Evolutionary conservation across 1,140 invertebrate species (phyloP).

Genomic region (Drosophila neocordata): DNA sequence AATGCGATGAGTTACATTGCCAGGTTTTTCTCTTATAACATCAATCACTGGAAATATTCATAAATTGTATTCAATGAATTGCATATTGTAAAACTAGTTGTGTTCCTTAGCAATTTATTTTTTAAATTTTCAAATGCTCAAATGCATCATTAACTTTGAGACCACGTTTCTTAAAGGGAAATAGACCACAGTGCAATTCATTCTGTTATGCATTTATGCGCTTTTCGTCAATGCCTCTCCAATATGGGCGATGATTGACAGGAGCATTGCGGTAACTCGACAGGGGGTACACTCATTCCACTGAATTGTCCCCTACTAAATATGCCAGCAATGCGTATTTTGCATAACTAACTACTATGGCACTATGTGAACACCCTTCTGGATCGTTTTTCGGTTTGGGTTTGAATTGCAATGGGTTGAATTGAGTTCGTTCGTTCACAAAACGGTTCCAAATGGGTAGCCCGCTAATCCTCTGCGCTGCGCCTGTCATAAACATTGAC

Average conservation of each 20-base stretch:
- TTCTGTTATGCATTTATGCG: conserved; percentile 44
- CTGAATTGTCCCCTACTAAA: neutral
- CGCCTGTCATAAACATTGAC: conserved; percentile 79
- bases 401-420: neutral
- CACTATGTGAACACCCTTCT: conserved; percentile 22
- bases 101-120: neutral
- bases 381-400: neutral
- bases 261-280: conserved; percentile 40
- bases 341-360: conserved; percentile 17
- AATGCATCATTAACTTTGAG: conserved; percentile 5
- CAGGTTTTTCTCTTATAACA: too few relatives aligned
- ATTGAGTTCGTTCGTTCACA: conserved; percentile 28
- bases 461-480: conserved; percentile 74
- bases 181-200: conserved; percentile 9
- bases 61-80: too few relatives aligned
- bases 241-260: conserved; percentile 74
- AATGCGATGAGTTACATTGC: too few relatives aligned
- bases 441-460: conserved; percentile 71
- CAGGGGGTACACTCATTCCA: conserved; percentile 36
- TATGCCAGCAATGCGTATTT: conserved; percentile 16
- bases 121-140: neutral
- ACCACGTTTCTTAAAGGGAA: neutral
- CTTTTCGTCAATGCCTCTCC: conserved; percentile 56
- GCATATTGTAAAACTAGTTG: neutral
- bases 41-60: too few relatives aligned